Evolutionary conservation across 2,113 vertebrate genomes (phyloP), one percentile per base, ranked within the genome.

Genomic region (Argyrosomus japonicus): DNA sequence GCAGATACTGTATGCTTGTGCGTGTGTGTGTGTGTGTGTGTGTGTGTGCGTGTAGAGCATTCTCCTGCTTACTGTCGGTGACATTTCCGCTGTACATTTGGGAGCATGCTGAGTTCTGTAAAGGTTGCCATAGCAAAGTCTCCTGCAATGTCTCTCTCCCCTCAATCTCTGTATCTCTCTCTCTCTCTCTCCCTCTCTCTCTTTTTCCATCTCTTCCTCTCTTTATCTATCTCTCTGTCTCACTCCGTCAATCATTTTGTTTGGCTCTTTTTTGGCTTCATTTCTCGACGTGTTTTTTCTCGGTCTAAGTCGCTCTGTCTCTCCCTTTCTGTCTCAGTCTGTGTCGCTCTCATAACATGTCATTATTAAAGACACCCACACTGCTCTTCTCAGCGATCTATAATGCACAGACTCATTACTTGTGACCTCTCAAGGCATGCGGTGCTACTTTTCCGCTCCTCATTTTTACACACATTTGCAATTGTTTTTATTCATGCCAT

Each of bases 41-140:
- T 67, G 56, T 84, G 61, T 82, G 67, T 77, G 54, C 73, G 76
- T 75, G 73, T 9, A 63, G 70, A 36, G 21, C 58, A 47, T 76
- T 62, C 72, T 81, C 73, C 50, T 54, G 63, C 85, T 86, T 77
- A 75, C 79, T 85, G 82, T 71, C 50, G 27, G 53, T 90, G 91
- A 93, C 91, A 91, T 91, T 92, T 93, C 89, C 86, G 81, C 78
- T 82, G 74, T 89, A 78, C 83, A 75, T 90, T 83, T 74, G 73
- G 84, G 77, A 87, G 79, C 87, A 85, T 81, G 84, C 84, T 89
- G 83, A 78, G 82, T 85, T 90, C 84, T 87, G 65, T 84, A 85
- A 86, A 88, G 83, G 89, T 89, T 91, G 85, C 91, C 88, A 87
- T 83, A 69, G 84, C 75, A 82, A 81, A 77, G 74, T 82, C 83